These are phyloP conservation scores for Philhelius pedissequus DNA, from an alignment of 2,888 invertebrate genomes.

Conservation along the genomic window DNA sequence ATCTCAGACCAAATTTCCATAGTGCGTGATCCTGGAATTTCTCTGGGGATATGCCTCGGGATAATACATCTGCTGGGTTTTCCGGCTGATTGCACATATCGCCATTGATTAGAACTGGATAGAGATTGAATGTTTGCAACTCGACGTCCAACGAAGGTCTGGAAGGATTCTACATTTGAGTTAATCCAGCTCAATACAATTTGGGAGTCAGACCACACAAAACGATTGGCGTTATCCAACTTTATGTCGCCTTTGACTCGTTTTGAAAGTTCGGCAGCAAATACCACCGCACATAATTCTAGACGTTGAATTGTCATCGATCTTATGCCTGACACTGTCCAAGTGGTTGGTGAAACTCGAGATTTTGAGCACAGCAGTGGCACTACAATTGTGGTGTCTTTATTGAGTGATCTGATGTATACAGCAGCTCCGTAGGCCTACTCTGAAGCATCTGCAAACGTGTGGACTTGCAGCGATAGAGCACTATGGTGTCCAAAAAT, in stretches of 20 bases:
- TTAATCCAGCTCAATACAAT: background rate
- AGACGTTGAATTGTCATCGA: background rate
- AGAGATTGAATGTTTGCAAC: no score
- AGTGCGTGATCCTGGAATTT: background rate
- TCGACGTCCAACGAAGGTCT: background rate
- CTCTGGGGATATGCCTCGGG: background rate
- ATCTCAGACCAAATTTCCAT: background rate
- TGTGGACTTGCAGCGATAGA: background rate
- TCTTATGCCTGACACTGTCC: background rate
- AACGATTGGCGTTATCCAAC: background rate
- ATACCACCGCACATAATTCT: slow-evolving; percentile 16
- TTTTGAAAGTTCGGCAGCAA: background rate
- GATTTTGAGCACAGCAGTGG: background rate
- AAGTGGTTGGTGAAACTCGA: background rate
- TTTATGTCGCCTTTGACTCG: background rate
- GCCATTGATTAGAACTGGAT: no score
- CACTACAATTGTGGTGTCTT: background rate
- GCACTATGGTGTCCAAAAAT: background rate
- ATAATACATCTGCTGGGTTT: background rate
- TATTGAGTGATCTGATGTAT: background rate
- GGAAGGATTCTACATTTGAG: background rate
- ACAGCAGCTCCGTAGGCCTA: background rate
- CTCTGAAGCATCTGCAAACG: background rate
- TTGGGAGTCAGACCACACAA: background rate
- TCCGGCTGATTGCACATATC: background rate